A percentile compares a stretch with the other conserved stretches of the same genome.
These are phyloP conservation scores for Brachionus rotundiformis DNA, from an alignment of 1,140 invertebrate genomes.

Conservation along the genomic window DNA sequence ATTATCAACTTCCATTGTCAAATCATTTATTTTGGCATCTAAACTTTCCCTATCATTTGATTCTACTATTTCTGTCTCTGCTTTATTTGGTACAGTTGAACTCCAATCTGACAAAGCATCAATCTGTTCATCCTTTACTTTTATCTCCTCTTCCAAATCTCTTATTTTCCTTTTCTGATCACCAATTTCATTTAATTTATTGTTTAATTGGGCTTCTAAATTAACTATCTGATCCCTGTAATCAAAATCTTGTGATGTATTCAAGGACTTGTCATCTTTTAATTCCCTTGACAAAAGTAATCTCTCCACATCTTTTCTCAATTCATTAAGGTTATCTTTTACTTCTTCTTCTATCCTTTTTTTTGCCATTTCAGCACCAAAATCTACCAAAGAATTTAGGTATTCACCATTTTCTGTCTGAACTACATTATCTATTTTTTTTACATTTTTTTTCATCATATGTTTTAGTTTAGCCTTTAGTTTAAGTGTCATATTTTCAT, in stretches of 20 bases:
- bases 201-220: conserved; percentile 8
- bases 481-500: conserved; percentile 19
- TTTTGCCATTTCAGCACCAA: conserved; percentile 8
- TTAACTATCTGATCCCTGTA: conserved; percentile 26
- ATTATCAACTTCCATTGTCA: background rate
- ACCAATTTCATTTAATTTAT: background rate
- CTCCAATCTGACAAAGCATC: background rate
- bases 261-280: conserved; percentile 1
- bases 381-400: background rate
- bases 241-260: conserved; percentile 1
- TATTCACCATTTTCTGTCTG: background rate
- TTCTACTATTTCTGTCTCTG: background rate
- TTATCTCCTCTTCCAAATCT: background rate
- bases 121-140: background rate
- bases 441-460: background rate
- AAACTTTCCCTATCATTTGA: too few species aligned
- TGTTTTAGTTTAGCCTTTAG: conserved; percentile 39
- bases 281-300: background rate
- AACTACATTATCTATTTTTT: background rate
- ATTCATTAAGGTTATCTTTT: background rate
- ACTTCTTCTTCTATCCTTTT: conserved; percentile 1
- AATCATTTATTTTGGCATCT: background rate
- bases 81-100: background rate
- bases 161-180: background rate
- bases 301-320: background rate